phyloP scores from a whole-genome alignment of 2,888 invertebrate species.

The Patella depressa region DNA sequence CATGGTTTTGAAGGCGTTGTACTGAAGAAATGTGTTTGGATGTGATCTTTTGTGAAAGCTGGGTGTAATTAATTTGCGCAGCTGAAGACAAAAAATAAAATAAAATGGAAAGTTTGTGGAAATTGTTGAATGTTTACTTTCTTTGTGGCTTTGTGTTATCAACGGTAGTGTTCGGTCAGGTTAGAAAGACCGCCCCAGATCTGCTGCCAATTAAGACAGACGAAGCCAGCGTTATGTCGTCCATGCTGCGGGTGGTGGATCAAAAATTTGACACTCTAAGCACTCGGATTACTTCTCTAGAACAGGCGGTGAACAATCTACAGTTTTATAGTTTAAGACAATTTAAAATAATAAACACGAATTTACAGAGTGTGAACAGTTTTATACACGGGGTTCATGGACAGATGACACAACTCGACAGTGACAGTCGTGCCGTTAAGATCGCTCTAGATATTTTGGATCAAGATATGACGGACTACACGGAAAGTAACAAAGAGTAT shows the following conservation, averaged over 20 bases:
- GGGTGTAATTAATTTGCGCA: too few species aligned
- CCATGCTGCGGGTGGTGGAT: slow-evolving; percentile 57
- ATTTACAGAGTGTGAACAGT: slow-evolving; percentile 47
- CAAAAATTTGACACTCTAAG: slow-evolving; percentile 57
- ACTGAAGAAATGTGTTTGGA: not conserved
- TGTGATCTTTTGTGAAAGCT: too few species aligned
- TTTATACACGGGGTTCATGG: slow-evolving; percentile 42
- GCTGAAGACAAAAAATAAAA: too few species aligned
- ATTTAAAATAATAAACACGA: slow-evolving; percentile 54
- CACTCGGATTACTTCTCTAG: slow-evolving; percentile 49
- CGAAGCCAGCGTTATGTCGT: slow-evolving; percentile 50
- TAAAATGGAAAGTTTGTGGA: too few species aligned
- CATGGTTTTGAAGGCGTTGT: not conserved
- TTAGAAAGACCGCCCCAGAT: not conserved
- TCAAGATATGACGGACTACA: slow-evolving; percentile 46
- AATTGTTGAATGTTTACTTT: too few species aligned
- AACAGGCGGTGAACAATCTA: slow-evolving; percentile 53
- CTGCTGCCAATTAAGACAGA: not conserved
- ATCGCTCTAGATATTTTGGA: slow-evolving; percentile 40
- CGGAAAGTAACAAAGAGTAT: slow-evolving; percentile 44
- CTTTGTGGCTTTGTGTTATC: too few species aligned
- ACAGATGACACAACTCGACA: slow-evolving; percentile 45
- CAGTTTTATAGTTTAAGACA: slow-evolving; percentile 60
- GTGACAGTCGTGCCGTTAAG: slow-evolving; percentile 39
- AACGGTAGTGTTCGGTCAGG: too few species aligned